Percentiles rank a stretch among this genome's conserved stretches.
Conservation (phyloP, 2,113 vertebrate genomes). For the Sciurus niger region DNA sequence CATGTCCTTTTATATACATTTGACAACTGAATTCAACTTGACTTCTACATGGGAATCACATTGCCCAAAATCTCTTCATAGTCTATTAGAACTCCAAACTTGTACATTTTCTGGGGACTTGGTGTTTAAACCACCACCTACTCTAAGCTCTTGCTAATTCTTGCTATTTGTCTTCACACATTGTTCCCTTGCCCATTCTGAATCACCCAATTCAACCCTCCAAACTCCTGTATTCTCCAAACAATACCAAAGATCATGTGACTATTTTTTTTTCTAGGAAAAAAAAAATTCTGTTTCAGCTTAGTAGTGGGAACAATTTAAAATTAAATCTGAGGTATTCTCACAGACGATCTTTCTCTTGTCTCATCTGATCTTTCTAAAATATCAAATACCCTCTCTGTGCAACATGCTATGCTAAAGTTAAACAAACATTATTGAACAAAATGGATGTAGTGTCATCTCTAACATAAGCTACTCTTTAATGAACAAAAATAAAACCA, state of each 20-base stretch:
- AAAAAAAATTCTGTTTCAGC: neutral
- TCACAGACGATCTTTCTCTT: neutral
- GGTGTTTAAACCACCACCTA: neutral
- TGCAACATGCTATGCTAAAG: neutral
- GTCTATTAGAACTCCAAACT: neutral
- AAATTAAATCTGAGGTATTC: neutral
- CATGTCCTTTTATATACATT: neutral
- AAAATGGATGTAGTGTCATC: neutral
- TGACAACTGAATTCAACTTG: neutral
- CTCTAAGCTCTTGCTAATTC: neutral
- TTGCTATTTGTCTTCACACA: neutral
- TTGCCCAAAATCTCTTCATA: neutral
- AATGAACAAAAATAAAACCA: neutral
- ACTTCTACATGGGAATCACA: neutral
- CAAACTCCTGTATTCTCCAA: neutral
- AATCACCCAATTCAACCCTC: neutral
- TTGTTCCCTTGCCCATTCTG: accelerated
- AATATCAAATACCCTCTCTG: neutral
- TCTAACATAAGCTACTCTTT: neutral
- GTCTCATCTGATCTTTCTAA: neutral
- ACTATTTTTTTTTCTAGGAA: neutral
- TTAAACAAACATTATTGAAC: neutral
- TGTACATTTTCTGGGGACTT: neutral
- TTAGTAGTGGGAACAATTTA: neutral
- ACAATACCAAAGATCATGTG: neutral